Base-by-base conservation (phyloP, 2,888 invertebrate genomes). In the Ichneumoninae sp. region DNA sequence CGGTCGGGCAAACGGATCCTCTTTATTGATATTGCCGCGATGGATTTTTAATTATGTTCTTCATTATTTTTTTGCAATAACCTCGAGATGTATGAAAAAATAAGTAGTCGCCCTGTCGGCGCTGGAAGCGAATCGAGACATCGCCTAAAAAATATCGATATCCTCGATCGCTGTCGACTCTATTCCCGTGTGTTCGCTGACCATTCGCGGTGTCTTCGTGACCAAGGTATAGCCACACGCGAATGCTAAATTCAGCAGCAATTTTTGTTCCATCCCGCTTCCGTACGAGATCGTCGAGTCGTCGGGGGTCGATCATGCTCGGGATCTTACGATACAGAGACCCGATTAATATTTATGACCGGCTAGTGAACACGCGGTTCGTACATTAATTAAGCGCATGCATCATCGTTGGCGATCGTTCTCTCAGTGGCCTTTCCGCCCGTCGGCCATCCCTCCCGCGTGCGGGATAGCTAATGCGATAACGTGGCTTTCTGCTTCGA, bases 351-450 rank as follows among this genome's bases (percentile, higher is more conserved):
- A 81, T 81, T 81, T 76, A 76, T 57, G 66, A 68, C 54, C n/a
- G 66, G 13, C 16, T 36, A 44, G 65, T 47, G 54, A 81, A 66
- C 70, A 70, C 66, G 77, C 60, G 57, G 57, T 71, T 54, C 66
- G 44, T 60, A 77, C 77, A 69, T 82, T 66, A 82, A 76, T 82
- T 82, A 76, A 40, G 52, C 65, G 65, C 44, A 68, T 60, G 71
- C 70, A 66, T 66, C 68, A 77, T 71, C 66, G 71, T 71, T 36
- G 50, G 66, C 76, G 66, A 82, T 60, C 76, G 71, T 73, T 82
- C 66, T 80, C 44, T 47, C 26, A 40, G 44, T 60, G 22, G 22
- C 57, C 71, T 77, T 77, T 36, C 69, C 22, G 47, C 5, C 65
- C 7, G n/a, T 30, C 13, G 13, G 52, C 54, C 16, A 47, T 47